Evolutionary conservation across 2,797 vertebrate genomes (phyloP).

Genomic region (Syngnathus acus): DNA sequence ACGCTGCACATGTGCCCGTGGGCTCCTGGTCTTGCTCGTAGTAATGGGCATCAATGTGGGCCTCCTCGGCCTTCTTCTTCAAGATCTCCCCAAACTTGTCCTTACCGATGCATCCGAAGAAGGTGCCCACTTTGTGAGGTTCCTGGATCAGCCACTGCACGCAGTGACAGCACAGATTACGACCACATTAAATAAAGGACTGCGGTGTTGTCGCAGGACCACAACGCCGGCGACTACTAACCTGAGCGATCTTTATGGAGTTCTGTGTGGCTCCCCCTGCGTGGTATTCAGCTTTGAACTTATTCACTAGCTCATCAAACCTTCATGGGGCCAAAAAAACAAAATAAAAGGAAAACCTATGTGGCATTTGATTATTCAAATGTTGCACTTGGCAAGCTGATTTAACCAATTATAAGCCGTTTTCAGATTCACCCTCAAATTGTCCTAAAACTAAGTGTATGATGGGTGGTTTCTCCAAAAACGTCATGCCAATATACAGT

Average conservation of each 20-base stretch:
- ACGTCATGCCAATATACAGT: neutral
- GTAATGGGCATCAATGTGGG: slow-evolving; percentile 89
- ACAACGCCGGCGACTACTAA: slow-evolving; percentile 65
- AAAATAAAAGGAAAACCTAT: neutral
- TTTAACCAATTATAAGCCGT: neutral
- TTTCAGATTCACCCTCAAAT: neutral
- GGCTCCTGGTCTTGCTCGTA: slow-evolving; percentile 90
- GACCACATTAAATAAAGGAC: neutral
- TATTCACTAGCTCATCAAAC: slow-evolving; percentile 94
- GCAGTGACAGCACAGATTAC: slow-evolving; percentile 8
- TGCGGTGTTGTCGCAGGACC: neutral
- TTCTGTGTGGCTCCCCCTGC: slow-evolving; percentile 98
- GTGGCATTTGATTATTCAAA: neutral
- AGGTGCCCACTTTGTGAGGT: slow-evolving; percentile 87
- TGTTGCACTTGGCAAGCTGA: neutral
- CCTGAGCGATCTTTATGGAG: slow-evolving; percentile 97
- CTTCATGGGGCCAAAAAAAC: slow-evolving; percentile 52
- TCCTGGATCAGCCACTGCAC: slow-evolving; percentile 96
- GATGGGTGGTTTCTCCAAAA: neutral
- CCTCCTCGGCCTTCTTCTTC: slow-evolving; percentile 87
- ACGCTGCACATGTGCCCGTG: slow-evolving; percentile 91
- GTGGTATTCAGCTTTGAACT: slow-evolving; percentile 93
- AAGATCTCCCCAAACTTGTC: slow-evolving; percentile 92
- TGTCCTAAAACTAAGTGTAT: neutral
- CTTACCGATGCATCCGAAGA: slow-evolving; percentile 94